These are phyloP conservation scores for Camponotus floridanus DNA, from an alignment of 1,140 invertebrate genomes.

Conservation along the genomic window DNA sequence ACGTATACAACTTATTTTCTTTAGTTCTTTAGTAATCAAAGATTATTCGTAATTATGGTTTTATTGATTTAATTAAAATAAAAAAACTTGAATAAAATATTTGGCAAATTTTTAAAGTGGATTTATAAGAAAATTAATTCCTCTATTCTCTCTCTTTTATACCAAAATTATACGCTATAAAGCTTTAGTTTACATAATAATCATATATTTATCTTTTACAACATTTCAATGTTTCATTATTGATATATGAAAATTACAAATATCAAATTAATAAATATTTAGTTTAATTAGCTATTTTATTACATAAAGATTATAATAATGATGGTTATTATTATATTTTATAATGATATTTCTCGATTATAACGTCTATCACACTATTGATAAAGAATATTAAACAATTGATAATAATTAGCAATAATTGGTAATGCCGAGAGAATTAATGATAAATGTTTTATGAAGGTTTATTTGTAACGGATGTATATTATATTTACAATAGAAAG, in stretches of 20 bases:
- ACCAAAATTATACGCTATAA: background rate
- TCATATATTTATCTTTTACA: conserved; percentile 4
- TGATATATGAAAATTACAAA: background rate
- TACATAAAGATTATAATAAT: background rate
- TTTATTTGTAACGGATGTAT: background rate
- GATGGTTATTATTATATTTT: background rate
- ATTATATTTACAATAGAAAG: background rate
- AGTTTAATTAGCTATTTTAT: conserved; percentile 17
- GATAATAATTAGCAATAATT: background rate
- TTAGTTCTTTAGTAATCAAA: no score
- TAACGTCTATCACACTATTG: background rate
- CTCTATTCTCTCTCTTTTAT: background rate
- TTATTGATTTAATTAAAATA: conserved; percentile 23
- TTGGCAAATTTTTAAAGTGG: conserved; percentile 15
- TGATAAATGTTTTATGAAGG: background rate
- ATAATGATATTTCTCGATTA: background rate
- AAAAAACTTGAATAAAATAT: conserved; percentile 20
- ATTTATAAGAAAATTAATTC: background rate
- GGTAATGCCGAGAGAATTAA: background rate
- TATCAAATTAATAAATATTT: background rate
- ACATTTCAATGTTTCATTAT: background rate
- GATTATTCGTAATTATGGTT: conserved; percentile 12
- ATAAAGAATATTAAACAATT: background rate
- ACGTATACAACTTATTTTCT: no score
- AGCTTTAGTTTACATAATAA: conserved; percentile 21